Percentiles rank a stretch among this genome's conserved stretches.
phyloP scores from a whole-genome alignment of 2,888 invertebrate genomes.

The Slavum lentiscoides region DNA sequence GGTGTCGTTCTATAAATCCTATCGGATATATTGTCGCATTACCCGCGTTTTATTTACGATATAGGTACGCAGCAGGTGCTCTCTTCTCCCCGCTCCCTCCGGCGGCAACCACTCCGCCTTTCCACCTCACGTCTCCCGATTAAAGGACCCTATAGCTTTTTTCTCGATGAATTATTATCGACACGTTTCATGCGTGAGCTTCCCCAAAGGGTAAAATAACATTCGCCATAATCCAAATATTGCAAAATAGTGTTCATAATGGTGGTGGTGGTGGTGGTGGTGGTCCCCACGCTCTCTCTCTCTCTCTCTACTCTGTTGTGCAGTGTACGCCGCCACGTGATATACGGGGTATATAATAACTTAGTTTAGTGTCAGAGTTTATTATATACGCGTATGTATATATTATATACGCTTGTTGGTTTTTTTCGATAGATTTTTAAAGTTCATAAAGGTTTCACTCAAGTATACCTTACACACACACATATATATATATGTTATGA shows the following conservation, averaged over 20 bases:
- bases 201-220: conserved; percentile 52
- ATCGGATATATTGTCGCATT: conserved; percentile 53
- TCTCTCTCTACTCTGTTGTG: too few relatives aligned
- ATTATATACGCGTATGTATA: not conserved
- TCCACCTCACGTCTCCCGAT: conserved; percentile 44
- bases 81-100: conserved; percentile 18
- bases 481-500: conserved; percentile 9
- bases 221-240: conserved; percentile 51
- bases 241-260: conserved; percentile 51
- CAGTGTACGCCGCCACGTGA: conserved; percentile 16
- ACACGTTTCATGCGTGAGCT: conserved; percentile 51
- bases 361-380: conserved; percentile 48
- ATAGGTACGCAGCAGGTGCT: conserved; percentile 48
- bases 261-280: not conserved
- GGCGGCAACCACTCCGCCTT: too few relatives aligned
- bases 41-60: conserved; percentile 49
- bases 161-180: conserved; percentile 53
- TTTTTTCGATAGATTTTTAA: conserved; percentile 42
- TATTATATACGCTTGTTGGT: not conserved
- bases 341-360: conserved; percentile 51
- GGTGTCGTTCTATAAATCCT: conserved; percentile 35
- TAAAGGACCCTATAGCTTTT: conserved; percentile 47
- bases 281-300: too few relatives aligned
- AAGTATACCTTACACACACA: not conserved
- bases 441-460: conserved; percentile 37